phyloP scores from a whole-genome alignment of 2,797 vertebrate genomes.

The Pseudocheirus occidentalis region DNA sequence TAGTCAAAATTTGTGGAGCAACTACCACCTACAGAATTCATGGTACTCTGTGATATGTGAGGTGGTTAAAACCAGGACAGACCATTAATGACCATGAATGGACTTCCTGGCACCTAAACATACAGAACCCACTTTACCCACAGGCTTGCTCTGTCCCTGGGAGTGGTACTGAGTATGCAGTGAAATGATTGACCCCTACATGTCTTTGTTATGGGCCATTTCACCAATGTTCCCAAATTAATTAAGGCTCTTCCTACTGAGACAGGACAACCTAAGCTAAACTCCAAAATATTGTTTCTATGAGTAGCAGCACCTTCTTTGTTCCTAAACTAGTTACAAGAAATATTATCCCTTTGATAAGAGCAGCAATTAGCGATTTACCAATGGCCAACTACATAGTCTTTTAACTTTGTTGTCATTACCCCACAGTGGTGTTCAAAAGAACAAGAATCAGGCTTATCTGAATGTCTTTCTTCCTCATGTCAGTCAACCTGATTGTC shows the following conservation, averaged over 20 bases:
- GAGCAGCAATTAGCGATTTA: slow-evolving; percentile 32
- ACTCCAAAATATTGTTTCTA: neutral
- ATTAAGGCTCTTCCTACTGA: neutral
- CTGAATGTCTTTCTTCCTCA: neutral
- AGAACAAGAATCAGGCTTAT: neutral
- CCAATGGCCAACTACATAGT: slow-evolving; percentile 5
- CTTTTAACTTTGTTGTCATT: neutral
- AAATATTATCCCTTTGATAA: slow-evolving; percentile 35
- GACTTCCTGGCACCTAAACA: neutral
- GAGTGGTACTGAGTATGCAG: neutral
- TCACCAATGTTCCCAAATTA: neutral
- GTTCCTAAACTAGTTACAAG: slow-evolving; percentile 32
- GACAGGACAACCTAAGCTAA: neutral
- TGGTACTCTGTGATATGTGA: slow-evolving; percentile 38
- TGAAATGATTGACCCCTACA: neutral
- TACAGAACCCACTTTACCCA: neutral
- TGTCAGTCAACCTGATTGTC: neutral
- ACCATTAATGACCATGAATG: neutral
- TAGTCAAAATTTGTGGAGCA: slow-evolving; percentile 9
- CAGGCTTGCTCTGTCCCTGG: neutral
- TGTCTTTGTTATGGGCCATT: neutral
- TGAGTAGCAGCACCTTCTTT: neutral
- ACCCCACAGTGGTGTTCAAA: neutral
- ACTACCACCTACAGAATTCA: neutral
- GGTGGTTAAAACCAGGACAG: slow-evolving; percentile 50